phyloP scores from a whole-genome alignment of 2,888 invertebrate species.

The Oligia latruncula region DNA sequence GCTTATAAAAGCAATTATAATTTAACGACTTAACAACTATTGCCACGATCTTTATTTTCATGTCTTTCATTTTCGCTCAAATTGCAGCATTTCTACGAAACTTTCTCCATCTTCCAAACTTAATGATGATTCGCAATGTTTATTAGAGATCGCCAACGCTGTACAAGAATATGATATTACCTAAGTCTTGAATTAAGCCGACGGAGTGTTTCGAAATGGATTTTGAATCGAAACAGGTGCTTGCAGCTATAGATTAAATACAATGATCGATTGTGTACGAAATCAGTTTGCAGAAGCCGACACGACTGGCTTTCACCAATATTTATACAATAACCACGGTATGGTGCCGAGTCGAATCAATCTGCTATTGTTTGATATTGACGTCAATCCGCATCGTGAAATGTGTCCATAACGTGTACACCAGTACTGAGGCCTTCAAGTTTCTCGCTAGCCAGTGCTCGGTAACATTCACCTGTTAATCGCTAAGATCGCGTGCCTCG shows the following conservation, averaged over 20 bases:
- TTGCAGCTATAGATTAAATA: constrained; percentile 35
- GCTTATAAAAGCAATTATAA: constrained; percentile 71
- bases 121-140: constrained; percentile 46
- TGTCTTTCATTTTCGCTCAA: constrained; percentile 56
- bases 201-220: constrained; percentile 21
- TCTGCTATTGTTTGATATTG: constrained; percentile 80
- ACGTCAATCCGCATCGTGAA: constrained; percentile 76
- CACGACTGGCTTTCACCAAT: constrained; percentile 76
- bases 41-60: constrained; percentile 61
- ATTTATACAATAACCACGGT: constrained; percentile 68
- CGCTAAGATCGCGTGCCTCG: constrained; percentile 50
- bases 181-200: constrained; percentile 3
- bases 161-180: constrained; percentile 12
- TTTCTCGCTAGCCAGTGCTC: constrained; percentile 64
- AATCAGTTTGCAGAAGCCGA: constrained; percentile 66
- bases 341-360: constrained; percentile 75
- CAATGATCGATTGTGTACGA: constrained; percentile 62
- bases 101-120: constrained; percentile 53
- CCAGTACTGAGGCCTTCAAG: constrained; percentile 67
- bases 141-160: constrained; percentile 35
- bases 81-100: constrained; percentile 42
- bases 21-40: constrained; percentile 65
- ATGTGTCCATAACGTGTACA: constrained; percentile 55
- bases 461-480: constrained; percentile 73
- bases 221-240: constrained; percentile 32